Evolutionary conservation across 1,140 invertebrate species (phyloP).

Genomic region (Atta cephalotes): DNA sequence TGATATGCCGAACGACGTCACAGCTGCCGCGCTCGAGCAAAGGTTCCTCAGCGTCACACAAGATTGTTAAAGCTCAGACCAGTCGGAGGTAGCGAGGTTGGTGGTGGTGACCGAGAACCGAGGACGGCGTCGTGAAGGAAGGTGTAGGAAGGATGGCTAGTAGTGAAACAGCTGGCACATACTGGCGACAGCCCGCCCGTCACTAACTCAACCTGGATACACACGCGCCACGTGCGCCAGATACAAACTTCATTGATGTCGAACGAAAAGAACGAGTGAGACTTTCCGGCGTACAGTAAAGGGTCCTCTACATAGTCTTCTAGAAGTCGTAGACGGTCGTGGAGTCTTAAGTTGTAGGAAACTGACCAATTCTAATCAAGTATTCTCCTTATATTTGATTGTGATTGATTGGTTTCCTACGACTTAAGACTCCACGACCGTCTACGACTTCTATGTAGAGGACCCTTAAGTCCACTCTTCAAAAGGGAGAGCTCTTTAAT

Average conservation of each 20-base stretch:
- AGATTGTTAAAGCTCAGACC: slow-evolving; percentile 83
- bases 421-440: too few relatives aligned
- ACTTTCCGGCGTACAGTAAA: slow-evolving; percentile 35
- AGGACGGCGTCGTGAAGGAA: slow-evolving; percentile 14
- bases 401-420: too few relatives aligned
- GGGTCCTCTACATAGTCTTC: too few relatives aligned
- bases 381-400: too few relatives aligned
- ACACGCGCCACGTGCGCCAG: slow-evolving; percentile 84
- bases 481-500: slow-evolving; percentile 11
- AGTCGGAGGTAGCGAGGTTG: slow-evolving; percentile 19
- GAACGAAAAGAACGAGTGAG: slow-evolving; percentile 78
- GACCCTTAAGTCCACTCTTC: background rate
- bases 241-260: slow-evolving; percentile 86
- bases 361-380: too few relatives aligned
- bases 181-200: slow-evolving; percentile 84
- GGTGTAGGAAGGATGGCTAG: slow-evolving; percentile 75
- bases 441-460: too few relatives aligned
- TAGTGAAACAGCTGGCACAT: slow-evolving; percentile 85
- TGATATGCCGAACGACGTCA: slow-evolving; percentile 84
- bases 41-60: slow-evolving; percentile 81
- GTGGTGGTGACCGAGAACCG: slow-evolving; percentile 26
- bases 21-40: slow-evolving; percentile 82
- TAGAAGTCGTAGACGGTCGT: too few relatives aligned
- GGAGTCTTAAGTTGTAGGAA: too few relatives aligned
- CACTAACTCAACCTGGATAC: slow-evolving; percentile 85